These are phyloP conservation scores for Limnephilus auricula DNA, from an alignment of 2,888 invertebrate species.

Conservation along the genomic window DNA sequence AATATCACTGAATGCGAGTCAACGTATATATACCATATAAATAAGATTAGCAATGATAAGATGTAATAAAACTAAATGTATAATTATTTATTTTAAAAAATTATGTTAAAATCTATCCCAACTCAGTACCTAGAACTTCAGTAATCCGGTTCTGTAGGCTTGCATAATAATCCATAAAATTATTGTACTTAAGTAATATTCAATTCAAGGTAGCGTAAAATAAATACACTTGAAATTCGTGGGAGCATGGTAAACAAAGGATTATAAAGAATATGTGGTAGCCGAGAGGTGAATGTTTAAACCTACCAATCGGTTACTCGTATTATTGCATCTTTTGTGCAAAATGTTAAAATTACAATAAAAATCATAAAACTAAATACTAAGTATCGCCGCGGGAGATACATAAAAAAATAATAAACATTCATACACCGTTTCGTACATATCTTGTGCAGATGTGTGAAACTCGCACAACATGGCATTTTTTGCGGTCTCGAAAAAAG, in stretches of 20 bases:
- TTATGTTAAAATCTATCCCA: not conserved
- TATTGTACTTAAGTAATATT: not conserved
- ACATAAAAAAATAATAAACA: not conserved
- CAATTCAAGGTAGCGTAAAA: slow-evolving; percentile 3
- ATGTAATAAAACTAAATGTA: too few species aligned
- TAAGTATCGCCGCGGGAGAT: not conserved
- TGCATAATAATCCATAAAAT: slow-evolving; percentile 8
- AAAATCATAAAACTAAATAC: not conserved
- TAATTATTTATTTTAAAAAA: too few species aligned
- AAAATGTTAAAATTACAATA: not conserved
- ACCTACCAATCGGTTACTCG: not conserved
- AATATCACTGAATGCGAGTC: not conserved
- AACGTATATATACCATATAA: too few species aligned
- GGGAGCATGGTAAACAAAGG: not conserved
- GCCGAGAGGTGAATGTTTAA: slow-evolving; percentile 2
- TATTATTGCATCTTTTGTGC: not conserved
- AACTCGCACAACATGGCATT: not conserved
- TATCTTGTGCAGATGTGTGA: not conserved
- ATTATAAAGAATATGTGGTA: not conserved
- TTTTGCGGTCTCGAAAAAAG: not conserved
- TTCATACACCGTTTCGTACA: not conserved
- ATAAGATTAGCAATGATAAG: too few species aligned
- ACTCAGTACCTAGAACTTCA: not conserved
- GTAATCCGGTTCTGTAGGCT: not conserved
- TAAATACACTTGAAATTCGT: not conserved